Evolutionary conservation across 2,797 vertebrate genomes (phyloP).

Genomic region (Rousettus madagascariensis): DNA sequence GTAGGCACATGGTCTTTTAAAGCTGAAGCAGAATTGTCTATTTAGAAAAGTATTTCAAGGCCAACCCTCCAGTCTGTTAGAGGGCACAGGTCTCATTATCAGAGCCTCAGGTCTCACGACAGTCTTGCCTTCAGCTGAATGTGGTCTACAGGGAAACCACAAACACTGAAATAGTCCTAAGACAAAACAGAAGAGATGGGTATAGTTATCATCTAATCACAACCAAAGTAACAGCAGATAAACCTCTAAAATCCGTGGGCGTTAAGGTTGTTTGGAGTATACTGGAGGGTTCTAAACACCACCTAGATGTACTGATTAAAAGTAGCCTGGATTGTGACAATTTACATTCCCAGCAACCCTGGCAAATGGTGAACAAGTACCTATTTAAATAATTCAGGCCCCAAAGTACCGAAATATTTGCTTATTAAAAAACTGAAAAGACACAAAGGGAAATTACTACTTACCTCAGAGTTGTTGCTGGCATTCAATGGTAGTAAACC

Average conservation of each 20-base stretch:
- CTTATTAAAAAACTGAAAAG: not conserved
- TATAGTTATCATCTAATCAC: not conserved
- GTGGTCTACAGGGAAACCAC: not conserved
- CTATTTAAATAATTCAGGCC: not conserved
- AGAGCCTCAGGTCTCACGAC: not conserved
- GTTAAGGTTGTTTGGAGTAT: not conserved
- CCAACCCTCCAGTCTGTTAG: not conserved
- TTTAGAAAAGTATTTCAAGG: not conserved
- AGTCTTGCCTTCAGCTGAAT: not conserved
- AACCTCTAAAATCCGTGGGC: not conserved
- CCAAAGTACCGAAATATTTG: not conserved
- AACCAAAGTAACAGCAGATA: not conserved
- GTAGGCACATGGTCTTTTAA: not conserved
- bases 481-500: accelerated
- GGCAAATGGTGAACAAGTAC: not conserved
- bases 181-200: not conserved
- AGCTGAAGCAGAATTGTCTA: slow-evolving; percentile 8
- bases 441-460: not conserved
- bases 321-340: not conserved
- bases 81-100: slow-evolving; percentile 23
- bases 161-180: not conserved
- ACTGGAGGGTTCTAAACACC: not conserved
- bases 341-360: not conserved
- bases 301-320: not conserved
- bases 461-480: not conserved